Base-by-base conservation (phyloP, 2,113 vertebrate species). In the Muntiacus muntjak region DNA sequence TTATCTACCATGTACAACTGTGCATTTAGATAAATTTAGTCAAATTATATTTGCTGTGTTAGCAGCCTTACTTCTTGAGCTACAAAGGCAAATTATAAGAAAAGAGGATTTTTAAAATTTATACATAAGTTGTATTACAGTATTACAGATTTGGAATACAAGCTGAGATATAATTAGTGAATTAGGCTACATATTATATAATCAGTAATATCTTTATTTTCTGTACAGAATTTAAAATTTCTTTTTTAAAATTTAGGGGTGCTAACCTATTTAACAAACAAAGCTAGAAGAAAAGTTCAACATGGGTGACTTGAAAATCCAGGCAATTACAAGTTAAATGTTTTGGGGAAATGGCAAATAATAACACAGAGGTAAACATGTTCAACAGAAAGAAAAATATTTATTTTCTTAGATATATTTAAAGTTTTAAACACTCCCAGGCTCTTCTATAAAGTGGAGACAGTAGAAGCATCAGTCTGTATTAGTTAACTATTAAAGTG, bases 11-110 rank as follows among this genome's bases (percentile, higher is more conserved):
- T 10, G 7, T 57, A 60, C 25, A 94, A 43, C 10, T 71, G 21
- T 83, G 17, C 16, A 74, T 93, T 96, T 78, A 87, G 83, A 52
- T 83, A 85, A 96, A 78, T 91, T 95, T 91, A 85, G 26, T 89
- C 30, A 87, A 50, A 76, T 25, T 95, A 10, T 67, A 74, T 89
- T 82, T 92, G 12, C 4, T 86, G 1, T 96, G 7, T 67, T 83
- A 71, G n/a, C 21, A 93, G n/a, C n/a, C 55, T 55, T 60, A 33
- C 45, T 84, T 94, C n/a, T 93, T 67, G 12, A 94, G 28, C 26
- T 92, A 60, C 40, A 74, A 50, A 90, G 81, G 78, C 67, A 82
- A 9, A 25, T 92, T 86, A 92, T 33, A 47, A 85, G 50, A 58
- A 82, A 93, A 89, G n/a, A 8, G 3, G 8, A 85, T 92, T 93